phyloP scores from a whole-genome alignment of 2,113 vertebrate species.

The Copsychus sechellarum region DNA sequence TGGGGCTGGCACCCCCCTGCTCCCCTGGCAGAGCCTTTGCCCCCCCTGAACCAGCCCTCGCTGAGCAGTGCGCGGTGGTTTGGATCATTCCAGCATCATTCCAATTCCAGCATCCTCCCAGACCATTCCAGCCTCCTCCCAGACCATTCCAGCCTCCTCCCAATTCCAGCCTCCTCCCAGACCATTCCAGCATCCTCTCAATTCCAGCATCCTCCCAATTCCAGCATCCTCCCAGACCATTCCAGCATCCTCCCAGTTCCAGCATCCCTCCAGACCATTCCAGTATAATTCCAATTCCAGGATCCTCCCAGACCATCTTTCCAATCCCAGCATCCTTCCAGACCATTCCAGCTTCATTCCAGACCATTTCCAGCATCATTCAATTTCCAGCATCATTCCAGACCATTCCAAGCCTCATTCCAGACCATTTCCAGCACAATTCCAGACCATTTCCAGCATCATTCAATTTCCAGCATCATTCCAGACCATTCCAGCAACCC shows the following conservation, averaged over 20 bases:
- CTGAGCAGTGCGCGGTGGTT: rapidly evolving
- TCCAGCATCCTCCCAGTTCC: too few species aligned
- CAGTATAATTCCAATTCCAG: too few species aligned
- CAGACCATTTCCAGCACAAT: too few species aligned
- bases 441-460: too few species aligned
- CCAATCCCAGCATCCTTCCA: too few species aligned
- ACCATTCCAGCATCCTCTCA: not conserved
- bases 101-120: not conserved
- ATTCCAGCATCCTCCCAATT: not conserved
- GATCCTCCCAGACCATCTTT: too few species aligned
- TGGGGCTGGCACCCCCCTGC: rapidly evolving
- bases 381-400: not conserved
- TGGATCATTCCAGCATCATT: not conserved
- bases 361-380: not conserved
- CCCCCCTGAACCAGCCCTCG: rapidly evolving
- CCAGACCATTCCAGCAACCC: rapidly evolving
- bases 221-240: not conserved
- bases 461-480: too few species aligned
- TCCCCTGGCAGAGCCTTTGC: rapidly evolving
- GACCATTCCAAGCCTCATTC: too few species aligned
- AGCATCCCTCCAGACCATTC: too few species aligned
- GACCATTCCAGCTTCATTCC: too few species aligned
- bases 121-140: too few species aligned
- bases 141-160: not conserved
- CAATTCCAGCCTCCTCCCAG: not conserved